Base-by-base conservation (phyloP, 2,888 invertebrate genomes). In the Adineta ricciae region DNA sequence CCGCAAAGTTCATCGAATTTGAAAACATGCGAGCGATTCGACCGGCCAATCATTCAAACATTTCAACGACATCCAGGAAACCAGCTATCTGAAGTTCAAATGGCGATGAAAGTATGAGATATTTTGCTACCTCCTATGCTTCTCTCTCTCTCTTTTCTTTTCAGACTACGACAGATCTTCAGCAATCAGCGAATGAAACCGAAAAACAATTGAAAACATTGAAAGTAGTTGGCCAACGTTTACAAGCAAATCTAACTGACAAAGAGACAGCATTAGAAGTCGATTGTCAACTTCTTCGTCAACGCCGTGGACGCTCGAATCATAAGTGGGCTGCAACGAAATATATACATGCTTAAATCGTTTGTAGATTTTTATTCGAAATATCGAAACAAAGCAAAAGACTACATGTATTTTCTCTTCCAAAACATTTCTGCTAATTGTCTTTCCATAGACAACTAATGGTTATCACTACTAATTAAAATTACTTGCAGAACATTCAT, bases 51-150 rank as follows among this genome's bases (percentile, higher is more conserved):
- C 85, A 88, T 90, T 50, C 87, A 88, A 24, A 88, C 89, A 27
- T 90, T 88, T 87, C 90, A 90, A 87, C 87, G 89, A 85, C 90
- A 90, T 87, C 90, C 90, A 36, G 90, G 90, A 49, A 90, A 88
- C 83, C 90, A 90, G 86, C 86, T 90, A 56, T 90, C 90, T 11
- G 90, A 90, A 86, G 89, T 90, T 52, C 83, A 85, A 84, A 78
- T 83, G 32, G 78, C 38, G 16, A 41, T 32, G 21, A 85, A 85
- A 78, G 85, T 85, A 85, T n/a, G 46, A 21, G 0, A 21, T 38
- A 78, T 8, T 27, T 27, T 27, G 14, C 3, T 83, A 19, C 7
- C n/a, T n/a, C n/a, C n/a, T n/a, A n/a, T n/a, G n/a, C n/a, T n/a
- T n/a, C n/a, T n/a, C n/a, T n/a, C n/a, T n/a, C n/a, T n/a, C n/a